These are phyloP conservation scores for Cassiopea andromeda DNA, from an alignment of 30 jellyfish, hydroid and myxozoan species.

Conservation along the genomic window DNA sequence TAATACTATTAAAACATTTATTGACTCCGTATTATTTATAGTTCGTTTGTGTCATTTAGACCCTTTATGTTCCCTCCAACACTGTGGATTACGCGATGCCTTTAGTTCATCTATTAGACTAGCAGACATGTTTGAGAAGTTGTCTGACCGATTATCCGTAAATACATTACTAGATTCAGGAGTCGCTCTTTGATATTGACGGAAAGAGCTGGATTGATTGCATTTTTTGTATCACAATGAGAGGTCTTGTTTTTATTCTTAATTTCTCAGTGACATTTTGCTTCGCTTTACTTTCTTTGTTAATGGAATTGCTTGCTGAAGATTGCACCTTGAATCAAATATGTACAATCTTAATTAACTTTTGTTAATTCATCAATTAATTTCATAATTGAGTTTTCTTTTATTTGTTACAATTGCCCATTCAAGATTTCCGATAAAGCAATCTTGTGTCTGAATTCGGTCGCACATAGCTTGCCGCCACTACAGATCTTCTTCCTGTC, in stretches of 20 bases:
- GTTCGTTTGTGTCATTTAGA: not conserved
- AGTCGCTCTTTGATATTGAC: not conserved
- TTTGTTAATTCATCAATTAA: conserved; percentile 1
- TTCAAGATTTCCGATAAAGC: not conserved
- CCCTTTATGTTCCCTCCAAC: not conserved
- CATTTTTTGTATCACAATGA: not conserved
- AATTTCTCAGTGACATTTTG: not conserved
- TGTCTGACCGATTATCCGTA: conserved; percentile 1
- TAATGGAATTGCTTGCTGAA: not conserved
- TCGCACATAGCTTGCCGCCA: not conserved
- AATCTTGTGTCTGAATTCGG: not conserved
- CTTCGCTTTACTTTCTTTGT: not conserved
- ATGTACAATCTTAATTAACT: not conserved
- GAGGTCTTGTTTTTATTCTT: not conserved
- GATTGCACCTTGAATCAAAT: not conserved
- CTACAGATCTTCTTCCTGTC: not conserved
- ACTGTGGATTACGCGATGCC: not conserved
- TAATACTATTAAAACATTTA: not conserved
- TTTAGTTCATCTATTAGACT: not conserved
- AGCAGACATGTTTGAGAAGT: not conserved
- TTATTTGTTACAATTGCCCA: not conserved
- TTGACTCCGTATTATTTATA: not conserved
- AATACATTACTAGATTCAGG: not conserved
- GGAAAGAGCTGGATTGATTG: not conserved
- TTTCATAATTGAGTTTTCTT: not conserved